Percentiles rank a stretch among this genome's conserved stretches.
These are phyloP conservation scores for Pecten maximus DNA, from an alignment of 2,888 invertebrate genomes.

Conservation along the genomic window DNA sequence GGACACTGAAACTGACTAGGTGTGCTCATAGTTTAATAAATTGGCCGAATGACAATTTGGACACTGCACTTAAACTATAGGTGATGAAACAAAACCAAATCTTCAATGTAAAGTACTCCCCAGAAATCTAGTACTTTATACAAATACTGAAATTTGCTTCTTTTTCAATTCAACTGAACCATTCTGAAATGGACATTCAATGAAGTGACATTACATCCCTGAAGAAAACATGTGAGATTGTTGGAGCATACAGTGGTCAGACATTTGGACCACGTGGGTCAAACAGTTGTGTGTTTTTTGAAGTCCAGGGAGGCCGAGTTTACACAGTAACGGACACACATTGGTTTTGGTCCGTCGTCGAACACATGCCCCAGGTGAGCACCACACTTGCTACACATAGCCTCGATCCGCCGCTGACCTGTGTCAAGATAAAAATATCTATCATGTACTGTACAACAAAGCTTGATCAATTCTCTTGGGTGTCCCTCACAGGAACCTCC, in stretches of 20 bases:
- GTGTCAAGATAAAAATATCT: constrained; percentile 31
- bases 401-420: constrained; percentile 79
- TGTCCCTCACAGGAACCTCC: too few relatives aligned
- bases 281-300: constrained; percentile 81
- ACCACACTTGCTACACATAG: constrained; percentile 78
- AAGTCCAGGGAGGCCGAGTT: constrained; percentile 81
- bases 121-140: background rate
- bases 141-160: background rate
- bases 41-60: too few relatives aligned
- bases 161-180: background rate
- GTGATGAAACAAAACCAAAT: too few relatives aligned
- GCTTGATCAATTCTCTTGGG: too few relatives aligned
- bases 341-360: constrained; percentile 80
- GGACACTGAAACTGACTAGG: too few relatives aligned
- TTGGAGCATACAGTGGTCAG: background rate
- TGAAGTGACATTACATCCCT: background rate
- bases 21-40: too few relatives aligned
- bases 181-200: background rate
- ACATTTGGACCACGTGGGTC: constrained; percentile 43
- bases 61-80: too few relatives aligned
- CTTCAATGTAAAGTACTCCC: too few relatives aligned
- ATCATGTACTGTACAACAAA: too few relatives aligned
- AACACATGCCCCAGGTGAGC: constrained; percentile 82
- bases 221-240: background rate
- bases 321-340: constrained; percentile 79